Percentiles rank a stretch among this genome's conserved stretches.
Conservation (phyloP, 2,113 vertebrate species). For the Macrotus californicus region DNA sequence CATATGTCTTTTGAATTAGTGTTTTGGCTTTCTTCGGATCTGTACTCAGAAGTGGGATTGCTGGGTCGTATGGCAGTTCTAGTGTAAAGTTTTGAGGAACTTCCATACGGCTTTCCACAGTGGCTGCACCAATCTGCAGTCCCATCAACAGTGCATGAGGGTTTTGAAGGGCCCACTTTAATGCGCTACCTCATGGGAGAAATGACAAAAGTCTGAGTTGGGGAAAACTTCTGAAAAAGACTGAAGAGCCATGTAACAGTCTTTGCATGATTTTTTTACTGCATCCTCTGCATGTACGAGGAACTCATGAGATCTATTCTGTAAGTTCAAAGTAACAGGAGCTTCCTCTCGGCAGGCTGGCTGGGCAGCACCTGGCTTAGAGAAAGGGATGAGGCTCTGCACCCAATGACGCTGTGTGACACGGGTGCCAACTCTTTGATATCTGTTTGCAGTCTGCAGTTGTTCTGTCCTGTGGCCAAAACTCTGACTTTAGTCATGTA, state of each 20-base stretch:
- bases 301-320: not conserved
- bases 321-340: not conserved
- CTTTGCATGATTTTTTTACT: not conserved
- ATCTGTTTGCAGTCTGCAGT: not conserved
- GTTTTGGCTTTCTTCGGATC: not conserved
- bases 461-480: not conserved
- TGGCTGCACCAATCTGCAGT: not conserved
- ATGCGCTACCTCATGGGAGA: not conserved
- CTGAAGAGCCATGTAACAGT: not conserved
- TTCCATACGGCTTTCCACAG: not conserved
- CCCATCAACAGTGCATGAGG: not conserved
- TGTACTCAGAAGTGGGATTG: not conserved
- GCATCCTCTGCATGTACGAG: not conserved
- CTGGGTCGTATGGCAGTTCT: not conserved
- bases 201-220: not conserved
- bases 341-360: not conserved
- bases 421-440: not conserved
- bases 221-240: not conserved
- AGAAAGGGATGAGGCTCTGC: not conserved
- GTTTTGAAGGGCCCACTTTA: not conserved
- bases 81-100: not conserved
- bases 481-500: not conserved
- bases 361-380: not conserved
- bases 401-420: accelerated
- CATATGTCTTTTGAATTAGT: not conserved